These are phyloP conservation scores for Arion vulgaris DNA, from an alignment of 1,140 invertebrate species.

Conservation along the genomic window DNA sequence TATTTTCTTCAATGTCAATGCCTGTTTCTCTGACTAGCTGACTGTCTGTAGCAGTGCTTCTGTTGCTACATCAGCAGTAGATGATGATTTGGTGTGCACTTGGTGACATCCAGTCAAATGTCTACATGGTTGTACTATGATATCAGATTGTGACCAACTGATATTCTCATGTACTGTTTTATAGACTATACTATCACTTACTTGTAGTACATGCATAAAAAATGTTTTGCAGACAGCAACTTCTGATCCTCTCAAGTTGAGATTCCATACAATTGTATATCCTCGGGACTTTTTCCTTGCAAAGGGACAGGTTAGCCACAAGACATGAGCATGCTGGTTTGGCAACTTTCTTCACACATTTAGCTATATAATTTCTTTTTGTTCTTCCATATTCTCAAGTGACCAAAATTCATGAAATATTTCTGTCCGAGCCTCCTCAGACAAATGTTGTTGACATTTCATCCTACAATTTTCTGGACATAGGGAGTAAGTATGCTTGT, in stretches of 20 bases:
- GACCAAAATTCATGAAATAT: slow-evolving; percentile 15
- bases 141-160: not conserved
- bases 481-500: not conserved
- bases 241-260: not conserved
- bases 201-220: slow-evolving; percentile 14
- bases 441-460: not conserved
- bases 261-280: slow-evolving; percentile 3
- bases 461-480: slow-evolving; percentile 3
- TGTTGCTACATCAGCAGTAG: not conserved
- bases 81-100: not conserved
- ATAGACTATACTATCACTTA: slow-evolving; percentile 22
- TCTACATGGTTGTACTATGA: not conserved
- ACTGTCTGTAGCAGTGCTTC: not conserved
- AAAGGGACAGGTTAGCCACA: not conserved
- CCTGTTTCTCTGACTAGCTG: not conserved
- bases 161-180: not conserved
- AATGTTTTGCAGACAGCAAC: slow-evolving; percentile 14
- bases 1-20: not conserved
- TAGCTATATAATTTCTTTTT: slow-evolving; percentile 18
- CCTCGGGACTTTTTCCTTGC: not conserved
- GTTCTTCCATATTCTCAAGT: slow-evolving; percentile 9
- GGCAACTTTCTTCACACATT: not conserved
- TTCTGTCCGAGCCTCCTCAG: not conserved
- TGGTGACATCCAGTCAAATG: not conserved
- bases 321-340: slow-evolving; percentile 11